Evolutionary conservation across 1,140 invertebrate species (phyloP), one percentile per base, ranked within the genome.

Genomic region (Apis laboriosa): DNA sequence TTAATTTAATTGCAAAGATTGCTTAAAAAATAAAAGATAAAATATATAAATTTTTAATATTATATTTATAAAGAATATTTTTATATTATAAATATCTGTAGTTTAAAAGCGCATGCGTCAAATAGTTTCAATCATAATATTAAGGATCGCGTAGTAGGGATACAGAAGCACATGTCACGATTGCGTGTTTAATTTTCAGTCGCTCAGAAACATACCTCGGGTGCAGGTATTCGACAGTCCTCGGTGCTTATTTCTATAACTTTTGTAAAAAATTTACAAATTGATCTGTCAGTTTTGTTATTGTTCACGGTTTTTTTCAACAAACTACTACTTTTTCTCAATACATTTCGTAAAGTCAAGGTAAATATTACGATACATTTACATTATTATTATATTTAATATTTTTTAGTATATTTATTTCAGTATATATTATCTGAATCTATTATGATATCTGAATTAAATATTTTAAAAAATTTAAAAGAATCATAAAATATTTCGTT

Each of bases 111-210:
- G 86, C 82, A 61, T 84, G 82, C 77, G 86, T 67, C 17, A 15
- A 13, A 28, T 24, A 63, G 34, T 61, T 56, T 28, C 53, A 74
- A 74, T 63, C 74, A 53, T n/a, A 15, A 17, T 53, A 9, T 67
- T 56, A 63, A 73, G 28, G 58, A 67, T 28, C 34, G 2, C 1
- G 4, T 34, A 24, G 64, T 84, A 67, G 67, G 74, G 67, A 61
- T 53, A 63, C 66, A 76, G 67, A 34, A 56, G 55, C 77, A 76
- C 77, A 77, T 79, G 77, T n/a, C 4, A 19, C 19, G 71, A 82
- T 87, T 76, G 75, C 51, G 68, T 17, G 53, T 75, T 82, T 79
- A 51, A 63, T 75, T 17, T 77, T 85, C 83, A 88, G 83, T 87
- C 68, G 56, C 63, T 77, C 51, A 13, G 64, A 15, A 66, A 68